Conservation (phyloP, 2,888 invertebrate species). For the Luperina nickerlii region DNA sequence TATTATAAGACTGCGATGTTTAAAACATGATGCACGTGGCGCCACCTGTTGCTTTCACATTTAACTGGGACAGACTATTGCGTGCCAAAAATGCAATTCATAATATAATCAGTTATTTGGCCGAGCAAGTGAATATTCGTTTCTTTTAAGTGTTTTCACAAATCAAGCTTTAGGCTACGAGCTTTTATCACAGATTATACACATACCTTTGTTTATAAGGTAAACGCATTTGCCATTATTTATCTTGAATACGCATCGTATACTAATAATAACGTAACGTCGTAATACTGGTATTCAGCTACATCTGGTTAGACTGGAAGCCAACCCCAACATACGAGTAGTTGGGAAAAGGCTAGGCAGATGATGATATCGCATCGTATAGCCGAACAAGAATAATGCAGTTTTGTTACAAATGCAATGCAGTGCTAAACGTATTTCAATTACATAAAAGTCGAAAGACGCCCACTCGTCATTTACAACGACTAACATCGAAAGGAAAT, state of each 20-base stretch:
- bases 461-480: neutral
- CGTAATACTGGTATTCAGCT: no score
- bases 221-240: neutral
- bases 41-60: constrained; percentile 52
- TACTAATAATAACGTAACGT: no score
- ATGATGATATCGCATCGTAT: no score
- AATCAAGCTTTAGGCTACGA: neutral
- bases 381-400: no score
- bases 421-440: neutral
- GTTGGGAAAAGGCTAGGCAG: no score
- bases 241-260: no score
- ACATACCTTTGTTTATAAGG: neutral
- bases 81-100: constrained; percentile 39
- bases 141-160: neutral
- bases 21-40: constrained; percentile 45
- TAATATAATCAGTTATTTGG: constrained; percentile 8
- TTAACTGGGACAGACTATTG: neutral
- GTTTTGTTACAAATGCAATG: no score
- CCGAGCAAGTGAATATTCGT: neutral
- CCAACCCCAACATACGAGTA: no score
- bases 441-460: neutral
- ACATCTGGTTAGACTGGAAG: no score
- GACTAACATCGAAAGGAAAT: neutral
- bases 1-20: constrained; percentile 26
- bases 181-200: neutral